Percentiles rank a stretch among this genome's conserved stretches.
Evolutionary conservation across 2,888 invertebrate genomes (phyloP).

Genomic region (Lasioglossum marginatum): DNA sequence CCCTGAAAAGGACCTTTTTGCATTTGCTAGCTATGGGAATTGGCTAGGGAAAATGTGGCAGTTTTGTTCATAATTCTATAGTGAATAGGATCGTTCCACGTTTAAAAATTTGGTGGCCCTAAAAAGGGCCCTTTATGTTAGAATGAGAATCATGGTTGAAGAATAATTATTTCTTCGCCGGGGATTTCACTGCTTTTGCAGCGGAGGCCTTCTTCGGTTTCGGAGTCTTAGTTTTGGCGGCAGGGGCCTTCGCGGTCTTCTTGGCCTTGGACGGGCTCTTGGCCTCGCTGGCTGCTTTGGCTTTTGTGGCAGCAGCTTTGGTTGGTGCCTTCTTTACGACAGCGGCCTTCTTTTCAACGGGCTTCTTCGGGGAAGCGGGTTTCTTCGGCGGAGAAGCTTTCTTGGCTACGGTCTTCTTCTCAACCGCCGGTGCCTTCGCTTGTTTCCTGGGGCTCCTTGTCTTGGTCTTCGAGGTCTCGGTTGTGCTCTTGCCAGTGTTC

Average conservation of each 20-base stretch:
- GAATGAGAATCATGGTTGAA: not conserved
- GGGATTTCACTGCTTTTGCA: conserved; percentile 48
- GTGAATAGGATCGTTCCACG: not conserved
- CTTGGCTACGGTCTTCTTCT: conserved; percentile 61
- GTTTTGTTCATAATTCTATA: not conserved
- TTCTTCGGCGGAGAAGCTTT: conserved; percentile 52
- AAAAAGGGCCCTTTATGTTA: conserved; percentile 21
- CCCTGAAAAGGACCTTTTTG: too few species aligned
- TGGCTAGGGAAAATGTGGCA: not conserved
- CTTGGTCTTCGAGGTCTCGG: not conserved
- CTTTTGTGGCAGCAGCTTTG: conserved; percentile 39
- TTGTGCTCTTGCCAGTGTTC: not conserved
- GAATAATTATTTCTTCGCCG: conserved; percentile 16
- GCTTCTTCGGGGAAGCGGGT: conserved; percentile 61
- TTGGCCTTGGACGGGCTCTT: conserved; percentile 78
- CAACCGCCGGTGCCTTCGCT: conserved; percentile 63
- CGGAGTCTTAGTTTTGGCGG: conserved; percentile 83
- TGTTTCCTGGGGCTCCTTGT: not conserved
- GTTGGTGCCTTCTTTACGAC: conserved; percentile 64
- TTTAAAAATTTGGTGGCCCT: conserved; percentile 19
- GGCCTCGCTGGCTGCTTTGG: conserved; percentile 25
- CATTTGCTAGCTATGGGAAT: too few species aligned
- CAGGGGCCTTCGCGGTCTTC: conserved; percentile 79
- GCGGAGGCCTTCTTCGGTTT: conserved; percentile 79
- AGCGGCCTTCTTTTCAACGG: conserved; percentile 42